phyloP scores from a whole-genome alignment of 1,140 invertebrate species.

The Camponotus pennsylvanicus region DNA sequence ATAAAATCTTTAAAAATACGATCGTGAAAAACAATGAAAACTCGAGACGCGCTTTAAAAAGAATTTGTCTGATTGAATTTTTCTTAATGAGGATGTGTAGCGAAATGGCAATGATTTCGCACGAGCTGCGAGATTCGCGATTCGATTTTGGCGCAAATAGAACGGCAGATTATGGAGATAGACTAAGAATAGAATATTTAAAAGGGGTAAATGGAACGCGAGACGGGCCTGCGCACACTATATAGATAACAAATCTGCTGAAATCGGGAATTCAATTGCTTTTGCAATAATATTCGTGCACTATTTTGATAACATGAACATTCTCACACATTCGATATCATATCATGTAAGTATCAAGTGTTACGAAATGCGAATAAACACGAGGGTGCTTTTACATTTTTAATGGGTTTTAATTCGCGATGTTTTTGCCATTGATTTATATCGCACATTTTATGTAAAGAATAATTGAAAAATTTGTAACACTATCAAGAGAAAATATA shows the following conservation, averaged over 20 bases:
- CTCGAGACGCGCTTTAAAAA: background rate
- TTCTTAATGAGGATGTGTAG: background rate
- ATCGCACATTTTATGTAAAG: background rate
- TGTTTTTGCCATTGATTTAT: background rate
- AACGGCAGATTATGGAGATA: slow-evolving; percentile 77
- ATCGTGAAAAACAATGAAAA: background rate
- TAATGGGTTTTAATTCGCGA: background rate
- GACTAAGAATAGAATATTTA: slow-evolving; percentile 78
- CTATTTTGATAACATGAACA: background rate
- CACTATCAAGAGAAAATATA: background rate
- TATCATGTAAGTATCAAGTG: slow-evolving; percentile 11
- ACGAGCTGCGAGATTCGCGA: slow-evolving; percentile 65
- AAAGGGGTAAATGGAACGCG: slow-evolving; percentile 77
- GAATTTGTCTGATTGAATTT: background rate
- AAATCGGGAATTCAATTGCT: slow-evolving; percentile 45
- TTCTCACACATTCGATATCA: background rate
- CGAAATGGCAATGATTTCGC: slow-evolving; percentile 23
- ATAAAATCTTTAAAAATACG: background rate
- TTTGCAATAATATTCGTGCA: slow-evolving; percentile 1
- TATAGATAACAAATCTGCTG: slow-evolving; percentile 37
- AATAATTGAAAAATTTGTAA: background rate
- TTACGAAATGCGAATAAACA: slow-evolving; percentile 15
- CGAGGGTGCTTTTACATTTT: background rate
- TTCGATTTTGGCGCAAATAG: slow-evolving; percentile 73
- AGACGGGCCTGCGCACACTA: slow-evolving; percentile 61